These are phyloP conservation scores for Erebia aethiops DNA, from an alignment of 2,888 invertebrate genomes.

Conservation along the genomic window DNA sequence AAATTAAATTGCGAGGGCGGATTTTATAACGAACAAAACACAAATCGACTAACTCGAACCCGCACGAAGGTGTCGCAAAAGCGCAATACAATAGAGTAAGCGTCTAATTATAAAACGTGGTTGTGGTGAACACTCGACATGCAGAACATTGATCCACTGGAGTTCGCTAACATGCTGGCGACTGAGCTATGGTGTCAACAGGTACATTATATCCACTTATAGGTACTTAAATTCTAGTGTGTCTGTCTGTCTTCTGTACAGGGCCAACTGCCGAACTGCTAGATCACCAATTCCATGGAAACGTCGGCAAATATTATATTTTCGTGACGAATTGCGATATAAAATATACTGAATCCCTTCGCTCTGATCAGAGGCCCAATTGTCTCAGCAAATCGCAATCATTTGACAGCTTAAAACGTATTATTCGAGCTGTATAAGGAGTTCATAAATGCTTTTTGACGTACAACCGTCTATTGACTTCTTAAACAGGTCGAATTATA, in stretches of 20 bases:
- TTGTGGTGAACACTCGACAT: constrained; percentile 68
- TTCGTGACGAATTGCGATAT: no score
- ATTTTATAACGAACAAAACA: constrained; percentile 79
- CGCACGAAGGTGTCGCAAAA: constrained; percentile 82
- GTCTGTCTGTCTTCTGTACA: not conserved
- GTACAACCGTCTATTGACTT: no score
- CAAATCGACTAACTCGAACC: constrained; percentile 81
- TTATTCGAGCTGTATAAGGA: no score
- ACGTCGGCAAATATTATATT: no score
- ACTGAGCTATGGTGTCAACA: constrained; percentile 93
- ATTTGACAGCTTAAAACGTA: no score
- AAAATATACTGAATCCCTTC: no score
- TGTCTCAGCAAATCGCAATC: no score
- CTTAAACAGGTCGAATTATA: no score
- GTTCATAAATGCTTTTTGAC: no score
- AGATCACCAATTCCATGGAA: no score
- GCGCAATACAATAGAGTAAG: constrained; percentile 82
- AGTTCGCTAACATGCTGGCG: constrained; percentile 92
- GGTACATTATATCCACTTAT: constrained; percentile 69
- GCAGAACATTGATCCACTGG: constrained; percentile 90
- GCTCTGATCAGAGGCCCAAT: no score
- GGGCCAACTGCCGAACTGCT: not conserved
- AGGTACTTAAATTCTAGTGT: not conserved
- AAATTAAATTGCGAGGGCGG: constrained; percentile 70
- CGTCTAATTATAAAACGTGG: constrained; percentile 80